Percentiles rank a stretch among this genome's conserved stretches.
Conservation (phyloP, 1,140 invertebrate species). For the Drosophila takahashii region DNA sequence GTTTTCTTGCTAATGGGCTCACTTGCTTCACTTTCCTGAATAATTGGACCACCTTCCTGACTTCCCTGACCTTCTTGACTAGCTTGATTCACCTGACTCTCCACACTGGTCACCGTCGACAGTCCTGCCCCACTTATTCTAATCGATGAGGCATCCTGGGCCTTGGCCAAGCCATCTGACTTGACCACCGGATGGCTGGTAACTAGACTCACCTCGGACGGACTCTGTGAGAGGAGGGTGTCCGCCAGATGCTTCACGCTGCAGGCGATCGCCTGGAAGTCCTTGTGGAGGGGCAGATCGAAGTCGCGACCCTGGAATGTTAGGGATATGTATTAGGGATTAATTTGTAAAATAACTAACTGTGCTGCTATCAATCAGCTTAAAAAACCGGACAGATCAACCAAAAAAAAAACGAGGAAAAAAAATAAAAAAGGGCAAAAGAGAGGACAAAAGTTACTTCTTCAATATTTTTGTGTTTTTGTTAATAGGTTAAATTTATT, state of each 20-base stretch:
- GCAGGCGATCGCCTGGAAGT: slow-evolving; percentile 72
- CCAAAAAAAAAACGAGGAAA: too few species aligned
- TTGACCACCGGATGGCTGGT: background rate
- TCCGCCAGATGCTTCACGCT: slow-evolving; percentile 82
- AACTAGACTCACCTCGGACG: slow-evolving; percentile 69
- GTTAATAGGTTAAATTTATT: too few species aligned
- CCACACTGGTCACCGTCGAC: background rate
- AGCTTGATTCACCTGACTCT: background rate
- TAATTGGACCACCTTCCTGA: background rate
- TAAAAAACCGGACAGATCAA: too few species aligned
- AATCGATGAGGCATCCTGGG: background rate
- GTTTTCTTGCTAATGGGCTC: background rate
- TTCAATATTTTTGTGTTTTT: too few species aligned
- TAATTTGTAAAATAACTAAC: too few species aligned
- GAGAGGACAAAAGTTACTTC: too few species aligned
- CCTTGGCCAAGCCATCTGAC: background rate
- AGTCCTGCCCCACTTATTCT: background rate
- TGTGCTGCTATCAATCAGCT: too few species aligned
- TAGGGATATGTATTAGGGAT: background rate
- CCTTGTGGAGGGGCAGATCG: slow-evolving; percentile 68
- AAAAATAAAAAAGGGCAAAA: too few species aligned
- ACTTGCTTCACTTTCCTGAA: background rate
- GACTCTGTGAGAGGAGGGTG: slow-evolving; percentile 62
- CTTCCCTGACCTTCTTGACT: background rate
- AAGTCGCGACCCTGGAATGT: slow-evolving; percentile 54